Evolutionary conservation across 2,797 vertebrate genomes (phyloP), one percentile per base, ranked within the genome.

Genomic region (Peromyscus aztecus): DNA sequence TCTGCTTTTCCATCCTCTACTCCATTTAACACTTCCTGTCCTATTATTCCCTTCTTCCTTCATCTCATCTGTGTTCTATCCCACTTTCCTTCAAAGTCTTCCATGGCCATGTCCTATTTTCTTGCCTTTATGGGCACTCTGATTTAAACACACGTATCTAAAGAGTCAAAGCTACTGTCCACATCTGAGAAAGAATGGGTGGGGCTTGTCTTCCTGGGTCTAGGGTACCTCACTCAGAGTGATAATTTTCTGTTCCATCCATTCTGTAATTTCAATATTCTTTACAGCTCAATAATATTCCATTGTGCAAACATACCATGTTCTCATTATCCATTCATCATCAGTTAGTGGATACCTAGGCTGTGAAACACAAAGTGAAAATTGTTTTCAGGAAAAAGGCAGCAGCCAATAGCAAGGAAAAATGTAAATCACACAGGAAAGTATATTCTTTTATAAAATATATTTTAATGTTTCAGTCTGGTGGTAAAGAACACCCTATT

Each of bases 311-410:
- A 59, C 21, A 16, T 27, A 29, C 80, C n/a, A 16, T 59, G n/a
- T 27, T 40, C n/a, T 59, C 55, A 27, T 37, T 37, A 59, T 16
- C 52, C 52, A 59, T 37, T 37, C 52, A 37, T 37, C 52, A 37
- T 59, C n/a, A 59, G 55, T 8, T 40, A 37, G 6, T 75, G 73
- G 40, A 40, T 23, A 82, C 55, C 23, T 82, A 59, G 6, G 55
- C 80, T 40, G 55, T 69, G 90, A 93, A 89, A 69, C 3, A 21
- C n/a, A 95, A 73, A 40, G 34, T 80, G 61, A 89, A 73, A 76
- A n/a, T 17, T 55, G 3, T 63, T 65, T 89, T 89, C 29, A 81
- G 61, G 43, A 67, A 34, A 83, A 94, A 6, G 57, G 6, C 14
- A 78, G 16, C 1, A 87, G 10, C 34, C 31, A 90, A 67, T 2